Evolutionary conservation across 1,140 invertebrate genomes (phyloP).

Genomic region (Neodiprion pinetum): DNA sequence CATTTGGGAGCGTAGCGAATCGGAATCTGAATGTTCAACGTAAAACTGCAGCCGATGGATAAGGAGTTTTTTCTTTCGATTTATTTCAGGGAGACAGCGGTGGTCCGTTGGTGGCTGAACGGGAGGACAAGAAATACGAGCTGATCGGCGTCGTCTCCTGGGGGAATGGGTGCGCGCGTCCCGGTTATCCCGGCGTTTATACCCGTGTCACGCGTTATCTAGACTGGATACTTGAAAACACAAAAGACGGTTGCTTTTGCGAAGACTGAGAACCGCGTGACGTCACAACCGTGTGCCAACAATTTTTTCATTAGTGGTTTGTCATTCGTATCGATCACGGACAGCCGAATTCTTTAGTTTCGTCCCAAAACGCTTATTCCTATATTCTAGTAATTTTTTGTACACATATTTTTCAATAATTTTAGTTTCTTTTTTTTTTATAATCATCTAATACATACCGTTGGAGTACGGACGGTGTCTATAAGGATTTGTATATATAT

Average conservation of each 20-base stretch:
- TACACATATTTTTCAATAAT: too few species aligned
- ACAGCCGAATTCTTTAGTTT: too few species aligned
- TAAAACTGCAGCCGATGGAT: neutral
- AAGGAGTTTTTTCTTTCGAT: conserved; percentile 10
- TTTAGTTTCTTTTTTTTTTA: too few species aligned
- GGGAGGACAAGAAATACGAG: conserved; percentile 77
- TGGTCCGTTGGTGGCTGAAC: conserved; percentile 80
- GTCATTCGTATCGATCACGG: too few species aligned
- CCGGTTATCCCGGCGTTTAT: conserved; percentile 81
- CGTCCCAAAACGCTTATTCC: too few species aligned
- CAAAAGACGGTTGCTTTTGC: conserved; percentile 77
- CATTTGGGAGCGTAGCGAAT: too few species aligned
- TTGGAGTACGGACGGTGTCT: too few species aligned
- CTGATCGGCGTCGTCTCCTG: conserved; percentile 70
- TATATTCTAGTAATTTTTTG: too few species aligned
- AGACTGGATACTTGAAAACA: conserved; percentile 78
- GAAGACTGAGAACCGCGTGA: conserved; percentile 52
- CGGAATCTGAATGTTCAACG: neutral
- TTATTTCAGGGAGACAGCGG: conserved; percentile 85
- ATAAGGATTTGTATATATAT: too few species aligned
- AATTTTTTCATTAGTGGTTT: too few species aligned
- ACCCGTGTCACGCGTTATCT: conserved; percentile 78
- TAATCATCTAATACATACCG: too few species aligned
- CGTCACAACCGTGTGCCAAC: too few species aligned
- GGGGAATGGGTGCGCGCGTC: conserved; percentile 61